These are phyloP conservation scores for Grus americana DNA, from an alignment of 2,113 vertebrate species.

Conservation along the genomic window DNA sequence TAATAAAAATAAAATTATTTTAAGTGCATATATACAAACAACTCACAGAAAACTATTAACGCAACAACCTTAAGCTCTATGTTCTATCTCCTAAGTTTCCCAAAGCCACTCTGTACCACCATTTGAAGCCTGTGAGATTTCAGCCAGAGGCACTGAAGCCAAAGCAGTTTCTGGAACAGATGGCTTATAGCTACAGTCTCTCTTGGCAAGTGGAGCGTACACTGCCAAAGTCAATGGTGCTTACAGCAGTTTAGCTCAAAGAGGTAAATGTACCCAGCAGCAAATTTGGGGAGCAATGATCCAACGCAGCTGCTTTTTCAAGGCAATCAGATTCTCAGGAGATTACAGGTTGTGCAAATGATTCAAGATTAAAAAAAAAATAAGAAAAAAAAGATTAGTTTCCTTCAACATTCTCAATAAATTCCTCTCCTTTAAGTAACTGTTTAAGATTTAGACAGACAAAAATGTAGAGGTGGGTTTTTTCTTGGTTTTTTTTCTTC, in stretches of 20 bases:
- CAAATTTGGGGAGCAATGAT: neutral
- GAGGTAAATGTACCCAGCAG: neutral
- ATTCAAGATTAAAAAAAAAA: neutral
- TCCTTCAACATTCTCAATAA: neutral
- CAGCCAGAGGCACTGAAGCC: neutral
- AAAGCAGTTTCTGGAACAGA: constrained; percentile 1
- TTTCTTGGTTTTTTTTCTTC: neutral
- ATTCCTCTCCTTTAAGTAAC: neutral
- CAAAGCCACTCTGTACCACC: neutral
- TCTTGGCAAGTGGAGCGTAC: neutral
- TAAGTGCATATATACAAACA: neutral
- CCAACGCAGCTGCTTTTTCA: neutral
- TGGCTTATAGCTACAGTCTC: neutral
- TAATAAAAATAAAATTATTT: constrained; percentile 41
- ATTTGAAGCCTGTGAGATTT: neutral
- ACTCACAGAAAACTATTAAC: neutral
- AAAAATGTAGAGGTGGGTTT: neutral
- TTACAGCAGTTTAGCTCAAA: neutral
- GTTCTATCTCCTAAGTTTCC: neutral
- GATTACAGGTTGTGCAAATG: neutral
- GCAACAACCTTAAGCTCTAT: neutral
- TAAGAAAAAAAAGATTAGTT: neutral
- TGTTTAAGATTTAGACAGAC: neutral
- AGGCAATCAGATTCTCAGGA: neutral
- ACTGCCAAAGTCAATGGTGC: neutral